Percentiles rank a stretch among this genome's conserved stretches.
Conservation (phyloP, 2,888 invertebrate genomes). For the Acrocyrtus sp. region DNA sequence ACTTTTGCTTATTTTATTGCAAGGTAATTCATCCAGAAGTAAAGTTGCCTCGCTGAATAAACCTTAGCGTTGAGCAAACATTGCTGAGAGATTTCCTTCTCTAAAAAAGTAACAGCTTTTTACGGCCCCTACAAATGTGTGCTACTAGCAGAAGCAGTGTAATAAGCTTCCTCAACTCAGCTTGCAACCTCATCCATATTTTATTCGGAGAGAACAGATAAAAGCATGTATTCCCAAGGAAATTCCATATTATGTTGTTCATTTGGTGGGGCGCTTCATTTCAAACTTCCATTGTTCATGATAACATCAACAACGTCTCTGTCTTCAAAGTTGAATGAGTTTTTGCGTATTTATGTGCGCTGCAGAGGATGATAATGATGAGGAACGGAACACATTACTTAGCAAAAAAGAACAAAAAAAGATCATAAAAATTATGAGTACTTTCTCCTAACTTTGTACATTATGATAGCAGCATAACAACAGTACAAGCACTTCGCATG, state of each 20-base stretch:
- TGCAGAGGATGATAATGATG: conserved; percentile 21
- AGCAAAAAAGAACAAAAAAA: conserved; percentile 34
- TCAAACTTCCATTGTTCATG: neutral
- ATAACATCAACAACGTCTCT: neutral
- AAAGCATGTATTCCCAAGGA: conserved; percentile 41
- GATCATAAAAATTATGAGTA: conserved; percentile 36
- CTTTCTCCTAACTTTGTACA: no score
- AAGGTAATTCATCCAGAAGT: no score
- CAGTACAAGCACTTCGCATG: no score
- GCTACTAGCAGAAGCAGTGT: no score
- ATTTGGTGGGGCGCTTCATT: conserved; percentile 10
- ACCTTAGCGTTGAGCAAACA: no score
- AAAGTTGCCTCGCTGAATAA: no score
- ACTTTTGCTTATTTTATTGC: no score
- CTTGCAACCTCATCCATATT: conserved; percentile 33
- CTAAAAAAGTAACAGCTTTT: no score
- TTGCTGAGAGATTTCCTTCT: no score
- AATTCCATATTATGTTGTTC: conserved; percentile 24
- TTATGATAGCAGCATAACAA: no score
- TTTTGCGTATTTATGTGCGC: conserved; percentile 15
- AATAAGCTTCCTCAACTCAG: conserved; percentile 16
- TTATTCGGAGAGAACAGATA: conserved; percentile 39
- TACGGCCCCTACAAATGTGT: no score
- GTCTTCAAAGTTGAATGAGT: conserved; percentile 16
- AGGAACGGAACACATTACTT: conserved; percentile 35